Percentiles rank a stretch among this genome's conserved stretches.
phyloP scores from a whole-genome alignment of 2,888 invertebrate species.

The Blomia tropicalis region DNA sequence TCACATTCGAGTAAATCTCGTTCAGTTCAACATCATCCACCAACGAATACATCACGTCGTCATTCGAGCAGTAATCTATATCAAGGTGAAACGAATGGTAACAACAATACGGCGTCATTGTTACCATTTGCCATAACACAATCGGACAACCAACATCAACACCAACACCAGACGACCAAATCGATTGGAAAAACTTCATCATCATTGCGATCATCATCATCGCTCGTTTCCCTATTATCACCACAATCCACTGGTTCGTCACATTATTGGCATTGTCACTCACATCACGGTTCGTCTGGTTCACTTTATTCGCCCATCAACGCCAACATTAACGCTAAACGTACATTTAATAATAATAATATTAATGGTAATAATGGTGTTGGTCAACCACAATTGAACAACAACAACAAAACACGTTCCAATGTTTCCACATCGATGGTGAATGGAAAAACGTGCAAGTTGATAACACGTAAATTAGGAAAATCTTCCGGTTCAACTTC shows the following conservation, averaged over 20 bases:
- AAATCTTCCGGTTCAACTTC: background rate
- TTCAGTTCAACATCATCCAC: background rate
- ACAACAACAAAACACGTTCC: background rate
- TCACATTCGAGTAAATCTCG: background rate
- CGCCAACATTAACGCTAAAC: background rate
- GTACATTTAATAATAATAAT: background rate
- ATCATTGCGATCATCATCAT: background rate
- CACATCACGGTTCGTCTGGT: background rate
- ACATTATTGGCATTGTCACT: slow-evolving; percentile 8
- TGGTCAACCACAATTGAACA: no score
- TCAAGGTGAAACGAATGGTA: background rate
- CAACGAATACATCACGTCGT: background rate
- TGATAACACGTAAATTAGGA: background rate
- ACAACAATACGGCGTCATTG: background rate
- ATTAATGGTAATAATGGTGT: background rate
- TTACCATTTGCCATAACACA: no score
- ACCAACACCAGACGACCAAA: background rate
- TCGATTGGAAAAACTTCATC: background rate
- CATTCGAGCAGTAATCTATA: slow-evolving; percentile 6
- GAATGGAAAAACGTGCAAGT: background rate
- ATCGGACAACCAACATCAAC: background rate
- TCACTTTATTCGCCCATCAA: background rate
- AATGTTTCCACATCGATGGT: background rate
- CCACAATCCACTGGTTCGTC: background rate
- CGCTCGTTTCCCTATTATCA: background rate